Evolutionary conservation across 2,113 vertebrate species (phyloP).

Genomic region (Syrrhaptes paradoxus): DNA sequence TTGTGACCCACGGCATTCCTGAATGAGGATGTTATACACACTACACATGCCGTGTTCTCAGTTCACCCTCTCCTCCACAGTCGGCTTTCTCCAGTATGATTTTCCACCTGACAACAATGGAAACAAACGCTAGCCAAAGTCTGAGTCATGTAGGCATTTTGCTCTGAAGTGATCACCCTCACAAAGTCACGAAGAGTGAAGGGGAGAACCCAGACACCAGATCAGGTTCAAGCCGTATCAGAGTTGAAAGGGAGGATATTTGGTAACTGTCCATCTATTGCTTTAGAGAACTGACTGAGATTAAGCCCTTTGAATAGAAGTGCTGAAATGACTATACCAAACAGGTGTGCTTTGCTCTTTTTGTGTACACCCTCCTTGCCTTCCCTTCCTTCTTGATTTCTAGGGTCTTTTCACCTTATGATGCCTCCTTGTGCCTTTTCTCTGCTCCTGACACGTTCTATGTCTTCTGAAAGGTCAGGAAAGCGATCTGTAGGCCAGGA

Average conservation of each 20-base stretch:
- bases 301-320: background rate
- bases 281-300: background rate
- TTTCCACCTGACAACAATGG: background rate
- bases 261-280: background rate
- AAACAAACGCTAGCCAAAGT: background rate
- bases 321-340: background rate
- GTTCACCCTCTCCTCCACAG: background rate
- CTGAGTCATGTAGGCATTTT: background rate
- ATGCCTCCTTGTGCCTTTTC: background rate
- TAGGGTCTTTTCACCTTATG: background rate
- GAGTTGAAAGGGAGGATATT: background rate
- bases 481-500: background rate
- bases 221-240: background rate
- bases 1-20: background rate
- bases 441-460: background rate
- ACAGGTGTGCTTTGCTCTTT: background rate
- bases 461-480: background rate
- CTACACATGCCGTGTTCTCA: background rate
- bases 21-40: background rate
- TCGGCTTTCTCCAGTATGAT: background rate
- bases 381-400: background rate
- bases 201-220: background rate
- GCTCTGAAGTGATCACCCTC: background rate
- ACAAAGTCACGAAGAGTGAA: background rate
- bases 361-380: background rate